Base-by-base conservation (phyloP, 1,140 invertebrate genomes). In the Hestina assimilis region DNA sequence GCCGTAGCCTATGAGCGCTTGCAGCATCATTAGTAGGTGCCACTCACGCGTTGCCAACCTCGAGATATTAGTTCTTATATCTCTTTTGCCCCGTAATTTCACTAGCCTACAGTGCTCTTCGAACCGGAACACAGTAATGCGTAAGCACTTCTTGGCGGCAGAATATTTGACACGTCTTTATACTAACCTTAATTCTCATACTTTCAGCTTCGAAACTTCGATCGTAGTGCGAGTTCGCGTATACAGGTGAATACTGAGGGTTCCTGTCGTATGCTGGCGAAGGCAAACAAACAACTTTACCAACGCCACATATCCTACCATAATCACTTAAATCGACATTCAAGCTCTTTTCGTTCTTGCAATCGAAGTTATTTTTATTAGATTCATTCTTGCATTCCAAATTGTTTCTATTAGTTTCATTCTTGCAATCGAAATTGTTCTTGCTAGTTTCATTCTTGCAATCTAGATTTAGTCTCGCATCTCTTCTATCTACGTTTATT, bases 211-310 rank as follows among this genome's bases (percentile, higher is more conserved):
- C 82, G 21, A 63, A 33, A 55, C 80, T 80, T 15, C 79, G 73
- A 19, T 87, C 82, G 19, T 79, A 79, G 17, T 74, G 60, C 28
- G 64, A 74, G 35, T 79, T 84, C 1, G 67, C 67, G 33, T 85
- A 85, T 1, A 87, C 82, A 0, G 84, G 84, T 0, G 78, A 73
- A 51, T 87, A 87, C 20, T 87, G 80, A 2, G 80, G 83, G 47
- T 78, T 85, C 23, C 79, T 75, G 9, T 87, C 80, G 29, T 69
- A 87, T 0, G 79, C 66, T 0, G 81, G 70, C 3, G 79, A 82
- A 1, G 79, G 67, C 14, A 81, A 28, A 46, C 70, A 64, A 14
- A 69, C 24, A 21, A 63, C 58, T 17, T 67, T 72, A 1, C 63
- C 63, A 1, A 65, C 58, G 38, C 71, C 70, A 47, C 67, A 70